Evolutionary conservation across 2,888 invertebrate genomes (phyloP).

Genomic region (Drosophila limbata): DNA sequence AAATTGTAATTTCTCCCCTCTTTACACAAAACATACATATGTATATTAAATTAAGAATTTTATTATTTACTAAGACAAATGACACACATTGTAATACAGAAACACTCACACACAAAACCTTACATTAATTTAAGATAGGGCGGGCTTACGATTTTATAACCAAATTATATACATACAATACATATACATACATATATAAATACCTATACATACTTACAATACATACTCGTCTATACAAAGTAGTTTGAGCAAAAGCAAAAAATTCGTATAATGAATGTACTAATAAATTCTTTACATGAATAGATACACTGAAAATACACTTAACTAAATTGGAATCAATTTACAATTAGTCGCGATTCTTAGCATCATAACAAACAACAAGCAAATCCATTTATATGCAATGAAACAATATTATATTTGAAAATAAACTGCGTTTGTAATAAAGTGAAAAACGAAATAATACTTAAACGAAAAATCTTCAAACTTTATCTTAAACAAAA

Average conservation of each 20-base stretch:
- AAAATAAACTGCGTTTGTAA: slow-evolving; percentile 64
- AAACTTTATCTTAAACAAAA: slow-evolving; percentile 8
- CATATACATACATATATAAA: slow-evolving; percentile 37
- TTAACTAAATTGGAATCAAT: slow-evolving; percentile 51
- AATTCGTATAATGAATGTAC: slow-evolving; percentile 49
- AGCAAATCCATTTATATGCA: slow-evolving; percentile 65
- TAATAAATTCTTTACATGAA: slow-evolving; percentile 35
- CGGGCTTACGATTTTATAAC: slow-evolving; percentile 70
- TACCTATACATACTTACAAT: slow-evolving; percentile 43
- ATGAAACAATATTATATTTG: slow-evolving; percentile 57
- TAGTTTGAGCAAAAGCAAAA: slow-evolving; percentile 43
- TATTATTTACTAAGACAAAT: slow-evolving; percentile 51
- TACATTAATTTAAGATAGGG: slow-evolving; percentile 57
- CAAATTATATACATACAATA: slow-evolving; percentile 48
- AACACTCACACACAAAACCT: neutral
- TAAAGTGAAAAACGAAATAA: slow-evolving; percentile 60
- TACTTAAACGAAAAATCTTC: slow-evolving; percentile 14
- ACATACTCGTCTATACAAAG: slow-evolving; percentile 55
- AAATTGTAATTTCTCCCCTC: slow-evolving; percentile 71
- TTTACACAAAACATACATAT: slow-evolving; percentile 43
- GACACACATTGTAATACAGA: slow-evolving; percentile 53
- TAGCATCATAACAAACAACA: slow-evolving; percentile 39
- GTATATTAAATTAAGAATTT: slow-evolving; percentile 37
- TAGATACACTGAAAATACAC: slow-evolving; percentile 29
- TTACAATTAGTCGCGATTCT: slow-evolving; percentile 48